These are phyloP conservation scores for Alces alces DNA, from an alignment of 2,113 vertebrate genomes.

Conservation along the genomic window DNA sequence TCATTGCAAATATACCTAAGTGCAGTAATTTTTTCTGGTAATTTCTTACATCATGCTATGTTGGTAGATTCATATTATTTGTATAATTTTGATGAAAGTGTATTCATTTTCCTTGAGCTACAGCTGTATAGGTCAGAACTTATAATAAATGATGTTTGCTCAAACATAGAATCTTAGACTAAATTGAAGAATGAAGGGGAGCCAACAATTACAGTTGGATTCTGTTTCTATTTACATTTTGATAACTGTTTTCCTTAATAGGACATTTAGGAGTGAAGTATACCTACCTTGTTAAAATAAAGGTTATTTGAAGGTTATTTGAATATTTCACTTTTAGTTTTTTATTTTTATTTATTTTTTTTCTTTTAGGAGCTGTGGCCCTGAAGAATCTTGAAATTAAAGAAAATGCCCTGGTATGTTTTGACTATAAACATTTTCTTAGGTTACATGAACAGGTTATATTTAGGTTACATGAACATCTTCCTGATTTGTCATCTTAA, in stretches of 20 bases:
- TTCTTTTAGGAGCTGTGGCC: constrained; percentile 87
- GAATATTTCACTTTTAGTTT: not conserved
- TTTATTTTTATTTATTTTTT: not conserved
- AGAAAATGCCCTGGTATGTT: constrained; percentile 97
- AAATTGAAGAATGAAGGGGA: not conserved
- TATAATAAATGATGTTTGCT: not conserved
- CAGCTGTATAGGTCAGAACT: not conserved
- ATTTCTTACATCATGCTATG: not conserved
- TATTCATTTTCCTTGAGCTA: not conserved
- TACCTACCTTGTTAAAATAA: constrained; percentile 8
- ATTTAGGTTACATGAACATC: not conserved
- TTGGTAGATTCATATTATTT: not conserved
- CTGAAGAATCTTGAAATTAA: constrained; percentile 96
- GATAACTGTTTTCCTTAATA: not conserved
- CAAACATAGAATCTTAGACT: not conserved
- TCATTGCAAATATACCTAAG: not conserved
- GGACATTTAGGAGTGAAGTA: not conserved
- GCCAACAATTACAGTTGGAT: not conserved
- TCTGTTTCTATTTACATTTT: constrained; percentile 7
- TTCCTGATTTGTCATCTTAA: constrained; percentile 7
- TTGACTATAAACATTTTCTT: constrained; percentile 40
- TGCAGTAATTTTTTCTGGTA: not conserved
- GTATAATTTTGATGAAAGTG: not conserved
- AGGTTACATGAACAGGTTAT: not conserved
- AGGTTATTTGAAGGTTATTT: constrained; percentile 44